These are phyloP conservation scores for Zaprionus capensis DNA, from an alignment of 1,140 invertebrate genomes.

Conservation along the genomic window DNA sequence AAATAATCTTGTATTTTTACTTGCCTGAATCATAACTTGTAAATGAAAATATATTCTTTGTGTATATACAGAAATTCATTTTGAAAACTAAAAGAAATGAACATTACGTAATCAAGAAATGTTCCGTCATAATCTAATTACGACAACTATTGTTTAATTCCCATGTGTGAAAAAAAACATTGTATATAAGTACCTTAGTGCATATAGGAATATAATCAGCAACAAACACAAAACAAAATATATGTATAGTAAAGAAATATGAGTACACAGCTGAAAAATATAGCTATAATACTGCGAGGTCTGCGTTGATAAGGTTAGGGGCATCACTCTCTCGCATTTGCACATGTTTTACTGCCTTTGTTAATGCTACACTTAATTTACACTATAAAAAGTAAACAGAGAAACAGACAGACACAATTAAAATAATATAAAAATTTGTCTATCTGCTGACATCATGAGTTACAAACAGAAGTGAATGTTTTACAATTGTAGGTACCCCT, in stretches of 20 bases:
- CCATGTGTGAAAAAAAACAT: neutral
- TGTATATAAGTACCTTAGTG: neutral
- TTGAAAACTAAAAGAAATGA: neutral
- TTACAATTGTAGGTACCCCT: slow-evolving; percentile 4
- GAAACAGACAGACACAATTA: slow-evolving; percentile 30
- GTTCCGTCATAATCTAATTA: neutral
- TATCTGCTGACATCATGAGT: slow-evolving; percentile 68
- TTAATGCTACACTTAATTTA: slow-evolving; percentile 19
- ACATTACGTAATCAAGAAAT: neutral
- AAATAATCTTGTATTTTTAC: neutral
- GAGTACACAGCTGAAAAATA: slow-evolving; percentile 34
- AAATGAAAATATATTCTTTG: slow-evolving; percentile 4
- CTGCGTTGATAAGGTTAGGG: slow-evolving; percentile 23
- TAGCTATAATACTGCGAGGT: neutral
- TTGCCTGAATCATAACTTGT: slow-evolving; percentile 6
- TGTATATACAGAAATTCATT: neutral
- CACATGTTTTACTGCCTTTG: slow-evolving; percentile 41
- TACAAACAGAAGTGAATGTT: slow-evolving; percentile 20
- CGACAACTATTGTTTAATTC: neutral
- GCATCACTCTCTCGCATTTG: neutral
- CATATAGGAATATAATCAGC: slow-evolving; percentile 20
- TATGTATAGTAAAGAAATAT: slow-evolving; percentile 2
- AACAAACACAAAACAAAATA: neutral
- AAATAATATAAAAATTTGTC: slow-evolving; percentile 35
- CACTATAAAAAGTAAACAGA: slow-evolving; percentile 19